phyloP scores from a whole-genome alignment of 2,113 vertebrate species.

The Zosterops hypoxanthus region DNA sequence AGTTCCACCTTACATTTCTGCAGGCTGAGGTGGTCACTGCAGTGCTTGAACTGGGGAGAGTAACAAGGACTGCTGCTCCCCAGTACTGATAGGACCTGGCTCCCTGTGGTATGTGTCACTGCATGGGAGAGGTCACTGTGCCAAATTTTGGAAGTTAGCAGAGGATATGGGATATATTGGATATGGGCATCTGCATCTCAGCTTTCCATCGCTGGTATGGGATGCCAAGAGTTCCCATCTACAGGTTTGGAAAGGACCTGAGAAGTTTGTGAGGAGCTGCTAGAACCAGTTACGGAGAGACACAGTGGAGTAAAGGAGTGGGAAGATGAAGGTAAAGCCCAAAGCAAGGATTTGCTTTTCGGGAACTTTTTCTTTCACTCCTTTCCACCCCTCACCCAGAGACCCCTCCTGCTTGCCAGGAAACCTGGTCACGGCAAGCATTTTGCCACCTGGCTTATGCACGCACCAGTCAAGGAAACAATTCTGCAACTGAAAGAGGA shows the following conservation, averaged over 20 bases:
- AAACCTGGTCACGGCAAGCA: background rate
- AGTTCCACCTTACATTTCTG: background rate
- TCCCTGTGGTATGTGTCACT: background rate
- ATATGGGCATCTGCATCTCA: background rate
- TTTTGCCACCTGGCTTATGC: conserved; percentile 60
- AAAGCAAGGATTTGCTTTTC: background rate
- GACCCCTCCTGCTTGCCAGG: background rate
- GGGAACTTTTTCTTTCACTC: background rate
- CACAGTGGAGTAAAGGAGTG: background rate
- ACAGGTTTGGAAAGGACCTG: background rate
- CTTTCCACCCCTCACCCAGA: background rate
- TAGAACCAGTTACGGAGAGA: background rate
- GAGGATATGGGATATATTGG: background rate
- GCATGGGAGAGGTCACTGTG: background rate
- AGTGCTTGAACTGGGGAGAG: background rate
- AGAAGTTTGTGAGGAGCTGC: background rate
- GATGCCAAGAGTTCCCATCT: background rate
- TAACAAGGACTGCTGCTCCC: background rate
- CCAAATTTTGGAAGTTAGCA: background rate
- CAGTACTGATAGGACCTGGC: background rate
- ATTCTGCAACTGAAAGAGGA: conserved; percentile 67
- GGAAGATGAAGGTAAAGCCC: background rate
- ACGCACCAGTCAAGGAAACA: conserved; percentile 57
- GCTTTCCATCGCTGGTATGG: background rate
- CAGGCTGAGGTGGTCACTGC: background rate